Percentiles rank a stretch among this genome's conserved stretches.
Conservation (phyloP, 92 coral and sea anemone species). For the Pocillopora meandrina region DNA sequence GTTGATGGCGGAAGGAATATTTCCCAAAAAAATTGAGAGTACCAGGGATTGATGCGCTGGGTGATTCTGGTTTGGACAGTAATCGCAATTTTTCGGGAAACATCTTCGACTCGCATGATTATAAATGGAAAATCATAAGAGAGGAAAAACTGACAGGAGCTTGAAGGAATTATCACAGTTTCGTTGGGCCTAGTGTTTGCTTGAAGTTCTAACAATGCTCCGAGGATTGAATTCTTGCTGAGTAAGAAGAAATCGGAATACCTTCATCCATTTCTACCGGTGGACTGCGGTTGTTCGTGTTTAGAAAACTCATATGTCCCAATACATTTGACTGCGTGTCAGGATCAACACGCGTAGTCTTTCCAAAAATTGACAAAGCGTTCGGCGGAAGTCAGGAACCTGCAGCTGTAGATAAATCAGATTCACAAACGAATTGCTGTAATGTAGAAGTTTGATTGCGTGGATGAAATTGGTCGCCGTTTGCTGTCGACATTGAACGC, state of each 20-base stretch:
- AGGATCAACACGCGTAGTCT: constrained; percentile 16
- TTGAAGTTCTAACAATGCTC: too few relatives aligned
- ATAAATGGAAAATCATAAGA: too few relatives aligned
- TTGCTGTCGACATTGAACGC: constrained; percentile 19
- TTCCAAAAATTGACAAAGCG: constrained; percentile 33
- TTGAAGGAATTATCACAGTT: too few relatives aligned
- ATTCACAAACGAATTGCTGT: constrained; percentile 57
- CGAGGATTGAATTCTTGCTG: background rate
- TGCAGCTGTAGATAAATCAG: constrained; percentile 51
- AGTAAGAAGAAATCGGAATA: background rate
- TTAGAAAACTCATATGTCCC: constrained; percentile 13
- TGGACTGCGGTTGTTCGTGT: constrained; percentile 9
- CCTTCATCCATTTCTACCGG: background rate
- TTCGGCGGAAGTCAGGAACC: constrained; percentile 62
- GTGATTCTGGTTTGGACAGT: too few relatives aligned
- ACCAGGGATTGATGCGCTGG: too few relatives aligned
- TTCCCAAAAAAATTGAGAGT: too few relatives aligned
- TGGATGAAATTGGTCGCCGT: constrained; percentile 15
- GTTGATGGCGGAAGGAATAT: too few relatives aligned
- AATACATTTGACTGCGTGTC: background rate
- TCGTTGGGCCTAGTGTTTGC: too few relatives aligned
- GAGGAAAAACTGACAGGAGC: too few relatives aligned
- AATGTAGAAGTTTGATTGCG: constrained; percentile 60
- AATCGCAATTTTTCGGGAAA: too few relatives aligned
- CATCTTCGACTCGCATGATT: too few relatives aligned